Evolutionary conservation across 2,797 vertebrate species (phyloP).

Genomic region (Molothrus aeneus): DNA sequence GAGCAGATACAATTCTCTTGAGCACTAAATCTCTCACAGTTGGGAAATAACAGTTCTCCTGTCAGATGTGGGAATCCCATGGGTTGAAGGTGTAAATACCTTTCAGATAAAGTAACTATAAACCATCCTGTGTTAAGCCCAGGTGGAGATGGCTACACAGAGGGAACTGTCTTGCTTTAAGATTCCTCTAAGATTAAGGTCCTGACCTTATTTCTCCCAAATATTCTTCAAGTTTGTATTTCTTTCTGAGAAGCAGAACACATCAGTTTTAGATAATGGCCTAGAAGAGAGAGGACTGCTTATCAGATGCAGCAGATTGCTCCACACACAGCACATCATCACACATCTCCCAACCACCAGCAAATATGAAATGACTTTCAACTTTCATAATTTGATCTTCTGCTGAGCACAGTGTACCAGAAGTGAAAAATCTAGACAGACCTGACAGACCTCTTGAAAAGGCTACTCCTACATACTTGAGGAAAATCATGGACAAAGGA

Average conservation of each 20-base stretch:
- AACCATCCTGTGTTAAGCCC: not conserved
- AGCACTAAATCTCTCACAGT: not conserved
- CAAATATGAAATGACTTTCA: not conserved
- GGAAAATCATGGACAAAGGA: not conserved
- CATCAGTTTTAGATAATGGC: slow-evolving; percentile 32
- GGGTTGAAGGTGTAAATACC: slow-evolving; percentile 9
- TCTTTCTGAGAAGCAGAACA: slow-evolving; percentile 20
- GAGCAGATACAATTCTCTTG: not conserved
- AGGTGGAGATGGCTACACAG: not conserved
- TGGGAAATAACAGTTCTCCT: not conserved
- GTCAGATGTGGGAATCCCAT: not conserved
- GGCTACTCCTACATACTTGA: not conserved
- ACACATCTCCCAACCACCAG: not conserved
- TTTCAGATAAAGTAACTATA: slow-evolving; percentile 17
- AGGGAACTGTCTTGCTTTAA: not conserved
- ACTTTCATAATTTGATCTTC: not conserved
- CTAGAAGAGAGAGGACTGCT: slow-evolving; percentile 3
- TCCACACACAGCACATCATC: not conserved
- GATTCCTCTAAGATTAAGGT: slow-evolving; percentile 44
- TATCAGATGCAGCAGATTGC: not conserved
- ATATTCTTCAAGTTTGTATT: slow-evolving; percentile 42
- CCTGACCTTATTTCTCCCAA: slow-evolving; percentile 27
- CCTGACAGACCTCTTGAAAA: not conserved
- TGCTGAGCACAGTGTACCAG: not conserved
- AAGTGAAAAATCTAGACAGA: not conserved